phyloP scores from a whole-genome alignment of 2,113 vertebrate species.

The Nerophis ophidion region DNA sequence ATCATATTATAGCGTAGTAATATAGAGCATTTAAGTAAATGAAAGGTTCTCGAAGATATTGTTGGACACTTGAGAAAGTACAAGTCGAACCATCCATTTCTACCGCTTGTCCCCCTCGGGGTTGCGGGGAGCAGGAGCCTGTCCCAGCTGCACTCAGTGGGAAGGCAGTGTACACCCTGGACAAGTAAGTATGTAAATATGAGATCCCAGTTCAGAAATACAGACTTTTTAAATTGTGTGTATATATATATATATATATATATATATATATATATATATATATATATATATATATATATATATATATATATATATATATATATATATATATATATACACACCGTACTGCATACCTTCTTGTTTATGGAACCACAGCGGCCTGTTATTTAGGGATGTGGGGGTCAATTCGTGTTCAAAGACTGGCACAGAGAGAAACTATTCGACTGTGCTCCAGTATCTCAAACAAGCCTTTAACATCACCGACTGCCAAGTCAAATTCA shows the following conservation, averaged over 20 bases:
- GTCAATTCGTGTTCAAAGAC: constrained; percentile 11
- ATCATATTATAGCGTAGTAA: too few relatives aligned
- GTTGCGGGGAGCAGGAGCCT: too few relatives aligned
- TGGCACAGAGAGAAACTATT: constrained; percentile 10
- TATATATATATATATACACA: background rate
- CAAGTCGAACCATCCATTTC: too few relatives aligned
- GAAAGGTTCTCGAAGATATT: constrained; percentile 39
- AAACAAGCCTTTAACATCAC: constrained; percentile 7
- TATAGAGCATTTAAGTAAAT: background rate
- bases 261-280: too few relatives aligned
- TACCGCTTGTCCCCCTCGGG: too few relatives aligned
- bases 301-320: too few relatives aligned
- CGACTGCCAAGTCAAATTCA: constrained; percentile 15
- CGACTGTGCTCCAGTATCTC: constrained; percentile 38
- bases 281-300: too few relatives aligned
- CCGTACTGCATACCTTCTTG: too few relatives aligned
- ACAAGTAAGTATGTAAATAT: constrained; percentile 16
- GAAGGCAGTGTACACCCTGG: too few relatives aligned
- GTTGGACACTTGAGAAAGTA: constrained; percentile 18
- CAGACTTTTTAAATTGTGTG: background rate
- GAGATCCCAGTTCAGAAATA: background rate
- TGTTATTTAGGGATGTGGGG: constrained; percentile 59
- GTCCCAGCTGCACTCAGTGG: too few relatives aligned
- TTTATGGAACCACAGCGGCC: too few relatives aligned
- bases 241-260: too few relatives aligned